Conservation (phyloP, 2,888 invertebrate species). For the Stenodera caucasica region DNA sequence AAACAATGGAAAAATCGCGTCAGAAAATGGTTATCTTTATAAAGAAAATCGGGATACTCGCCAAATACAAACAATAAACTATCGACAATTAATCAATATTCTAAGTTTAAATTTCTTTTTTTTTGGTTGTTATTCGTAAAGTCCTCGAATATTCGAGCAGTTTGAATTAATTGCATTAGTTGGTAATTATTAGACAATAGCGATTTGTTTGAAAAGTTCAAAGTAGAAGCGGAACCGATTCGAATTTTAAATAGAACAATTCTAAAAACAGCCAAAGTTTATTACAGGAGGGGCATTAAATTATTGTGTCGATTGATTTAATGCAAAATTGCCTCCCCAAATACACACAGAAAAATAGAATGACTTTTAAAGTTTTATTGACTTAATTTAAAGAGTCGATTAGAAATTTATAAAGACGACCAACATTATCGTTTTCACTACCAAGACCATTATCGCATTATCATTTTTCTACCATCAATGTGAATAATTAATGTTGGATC, state of each 20-base stretch:
- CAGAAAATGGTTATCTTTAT: no score
- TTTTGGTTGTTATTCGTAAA: neutral
- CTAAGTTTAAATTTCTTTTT: neutral
- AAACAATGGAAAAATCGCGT: no score
- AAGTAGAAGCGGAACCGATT: slow-evolving; percentile 20
- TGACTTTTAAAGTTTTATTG: no score
- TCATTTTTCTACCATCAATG: neutral
- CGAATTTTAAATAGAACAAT: slow-evolving; percentile 25
- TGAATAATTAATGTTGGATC: neutral
- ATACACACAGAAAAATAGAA: no score
- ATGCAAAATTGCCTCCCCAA: slow-evolving; percentile 24
- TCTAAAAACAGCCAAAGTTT: slow-evolving; percentile 20
- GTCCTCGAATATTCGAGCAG: slow-evolving; percentile 13
- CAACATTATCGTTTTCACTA: neutral
- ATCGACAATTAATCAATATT: no score
- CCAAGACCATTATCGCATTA: neutral
- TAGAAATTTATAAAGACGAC: slow-evolving; percentile 36
- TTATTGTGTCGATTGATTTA: slow-evolving; percentile 19
- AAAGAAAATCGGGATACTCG: no score
- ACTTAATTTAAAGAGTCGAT: slow-evolving; percentile 35
- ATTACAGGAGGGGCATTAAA: slow-evolving; percentile 18
- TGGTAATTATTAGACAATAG: slow-evolving; percentile 28
- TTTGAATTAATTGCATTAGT: slow-evolving; percentile 26
- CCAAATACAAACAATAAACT: no score
- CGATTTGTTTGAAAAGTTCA: slow-evolving; percentile 25